These are phyloP conservation scores for Heterodera filipjevi DNA, from an alignment of 2,888 invertebrate genomes.

Conservation along the genomic window DNA sequence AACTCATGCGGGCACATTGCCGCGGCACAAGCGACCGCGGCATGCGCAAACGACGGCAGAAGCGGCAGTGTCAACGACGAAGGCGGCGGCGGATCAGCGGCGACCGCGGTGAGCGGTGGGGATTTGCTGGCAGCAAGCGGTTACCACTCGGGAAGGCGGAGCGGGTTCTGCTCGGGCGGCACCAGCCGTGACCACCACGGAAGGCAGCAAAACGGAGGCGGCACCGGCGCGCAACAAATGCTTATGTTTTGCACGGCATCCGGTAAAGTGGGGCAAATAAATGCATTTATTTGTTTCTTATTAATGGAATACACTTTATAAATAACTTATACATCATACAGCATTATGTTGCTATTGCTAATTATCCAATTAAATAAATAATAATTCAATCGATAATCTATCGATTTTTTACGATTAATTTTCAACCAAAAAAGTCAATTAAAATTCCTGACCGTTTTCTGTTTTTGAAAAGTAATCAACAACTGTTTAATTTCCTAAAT, in stretches of 20 bases:
- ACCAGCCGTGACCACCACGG: slow-evolving; percentile 24
- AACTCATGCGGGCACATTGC: slow-evolving; percentile 32
- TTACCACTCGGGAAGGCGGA: slow-evolving; percentile 20
- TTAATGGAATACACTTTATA: no score
- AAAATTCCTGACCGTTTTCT: no score
- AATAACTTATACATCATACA: no score
- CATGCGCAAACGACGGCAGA: not conserved
- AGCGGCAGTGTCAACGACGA: not conserved
- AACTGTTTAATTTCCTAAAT: no score
- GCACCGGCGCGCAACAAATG: not conserved
- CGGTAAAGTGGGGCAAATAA: not conserved
- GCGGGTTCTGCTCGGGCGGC: slow-evolving; percentile 30
- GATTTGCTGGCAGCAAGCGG: not conserved
- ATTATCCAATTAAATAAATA: no score
- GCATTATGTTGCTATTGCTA: no score
- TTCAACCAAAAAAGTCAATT: no score
- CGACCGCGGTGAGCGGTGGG: not conserved
- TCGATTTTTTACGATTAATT: no score
- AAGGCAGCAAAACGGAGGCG: not conserved
- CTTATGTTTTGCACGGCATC: slow-evolving; percentile 9
- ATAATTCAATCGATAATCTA: no score
- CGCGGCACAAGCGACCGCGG: not conserved
- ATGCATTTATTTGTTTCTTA: no score
- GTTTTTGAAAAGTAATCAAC: no score
- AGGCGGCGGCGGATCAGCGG: not conserved